Percentiles rank a stretch among this genome's conserved stretches.
phyloP scores from a whole-genome alignment of 2,888 invertebrate species.

The Gnatocerus cornutus region DNA sequence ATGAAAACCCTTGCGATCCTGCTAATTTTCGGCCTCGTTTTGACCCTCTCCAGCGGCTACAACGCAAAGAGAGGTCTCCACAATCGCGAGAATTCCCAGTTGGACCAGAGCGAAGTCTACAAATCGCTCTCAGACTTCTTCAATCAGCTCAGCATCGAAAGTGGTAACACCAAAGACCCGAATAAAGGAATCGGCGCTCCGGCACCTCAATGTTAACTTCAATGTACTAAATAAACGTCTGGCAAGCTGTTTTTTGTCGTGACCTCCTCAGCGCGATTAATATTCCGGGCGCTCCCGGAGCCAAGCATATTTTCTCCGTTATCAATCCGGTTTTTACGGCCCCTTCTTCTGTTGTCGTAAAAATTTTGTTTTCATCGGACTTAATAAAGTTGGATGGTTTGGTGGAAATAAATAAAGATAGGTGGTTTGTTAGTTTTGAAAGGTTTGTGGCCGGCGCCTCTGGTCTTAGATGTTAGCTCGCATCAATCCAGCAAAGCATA shows the following conservation, averaged over 20 bases:
- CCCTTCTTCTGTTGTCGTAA: slow-evolving; percentile 13
- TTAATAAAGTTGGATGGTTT: slow-evolving; percentile 18
- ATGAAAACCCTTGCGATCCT: background rate
- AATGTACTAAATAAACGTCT: slow-evolving; percentile 1
- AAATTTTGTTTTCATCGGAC: slow-evolving; percentile 26
- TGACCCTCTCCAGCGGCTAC: background rate
- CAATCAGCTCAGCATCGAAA: slow-evolving; percentile 7
- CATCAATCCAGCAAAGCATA: slow-evolving; percentile 21
- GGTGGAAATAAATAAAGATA: slow-evolving; percentile 16
- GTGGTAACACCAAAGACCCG: background rate
- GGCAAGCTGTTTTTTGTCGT: background rate
- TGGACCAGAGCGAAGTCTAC: slow-evolving; percentile 18
- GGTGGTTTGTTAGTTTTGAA: slow-evolving; percentile 15
- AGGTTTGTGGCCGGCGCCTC: slow-evolving; percentile 11
- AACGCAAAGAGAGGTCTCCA: background rate
- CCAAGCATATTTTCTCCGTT: slow-evolving; percentile 14
- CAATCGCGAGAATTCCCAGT: background rate
- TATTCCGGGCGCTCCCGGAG: slow-evolving; percentile 6
- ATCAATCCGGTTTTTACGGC: slow-evolving; percentile 16
- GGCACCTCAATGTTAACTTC: background rate
- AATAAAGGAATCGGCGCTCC: background rate
- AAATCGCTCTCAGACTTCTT: slow-evolving; percentile 22
- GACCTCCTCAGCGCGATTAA: slow-evolving; percentile 8
- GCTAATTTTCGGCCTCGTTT: background rate
- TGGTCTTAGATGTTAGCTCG: slow-evolving; percentile 3